Conservation (phyloP, 2,113 vertebrate species). For the Istiophorus platypterus region DNA sequence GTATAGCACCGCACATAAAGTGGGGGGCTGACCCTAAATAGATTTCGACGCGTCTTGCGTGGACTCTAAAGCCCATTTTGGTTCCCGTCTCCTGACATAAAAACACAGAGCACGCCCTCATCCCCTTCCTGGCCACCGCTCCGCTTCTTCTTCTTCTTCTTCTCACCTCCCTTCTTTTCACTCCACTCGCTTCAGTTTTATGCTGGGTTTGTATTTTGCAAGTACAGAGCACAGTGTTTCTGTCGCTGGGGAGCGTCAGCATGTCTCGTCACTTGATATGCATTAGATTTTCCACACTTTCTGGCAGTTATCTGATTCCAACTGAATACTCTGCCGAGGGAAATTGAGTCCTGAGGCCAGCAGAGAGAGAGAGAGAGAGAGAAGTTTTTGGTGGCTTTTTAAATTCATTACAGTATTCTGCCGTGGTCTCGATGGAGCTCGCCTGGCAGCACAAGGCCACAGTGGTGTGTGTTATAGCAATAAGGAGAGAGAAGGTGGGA, state of each 20-base stretch:
- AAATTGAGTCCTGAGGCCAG: conserved; percentile 78
- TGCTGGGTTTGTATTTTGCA: conserved; percentile 67
- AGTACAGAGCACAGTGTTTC: conserved; percentile 55
- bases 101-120: neutral
- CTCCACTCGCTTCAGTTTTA: conserved; percentile 49
- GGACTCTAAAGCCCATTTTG: neutral
- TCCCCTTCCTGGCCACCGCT: conserved; percentile 2
- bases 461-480: conserved; percentile 52
- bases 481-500: neutral
- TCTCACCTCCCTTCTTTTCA: neutral
- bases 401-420: conserved; percentile 71
- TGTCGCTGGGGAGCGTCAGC: conserved; percentile 65
- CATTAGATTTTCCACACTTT: conserved; percentile 77
- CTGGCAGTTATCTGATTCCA: conserved; percentile 79
- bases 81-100: neutral
- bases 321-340: conserved; percentile 70
- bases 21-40: neutral
- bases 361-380: conserved; percentile 52
- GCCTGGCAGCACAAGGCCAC: conserved; percentile 50
- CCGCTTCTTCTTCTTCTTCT: conserved; percentile 2
- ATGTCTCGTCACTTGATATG: conserved; percentile 79
- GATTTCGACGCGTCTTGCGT: conserved; percentile 3
- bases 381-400: conserved; percentile 69
- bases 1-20: neutral
- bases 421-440: conserved; percentile 53